phyloP scores from a whole-genome alignment of 1,140 invertebrate genomes.

The Hyles vespertilio region DNA sequence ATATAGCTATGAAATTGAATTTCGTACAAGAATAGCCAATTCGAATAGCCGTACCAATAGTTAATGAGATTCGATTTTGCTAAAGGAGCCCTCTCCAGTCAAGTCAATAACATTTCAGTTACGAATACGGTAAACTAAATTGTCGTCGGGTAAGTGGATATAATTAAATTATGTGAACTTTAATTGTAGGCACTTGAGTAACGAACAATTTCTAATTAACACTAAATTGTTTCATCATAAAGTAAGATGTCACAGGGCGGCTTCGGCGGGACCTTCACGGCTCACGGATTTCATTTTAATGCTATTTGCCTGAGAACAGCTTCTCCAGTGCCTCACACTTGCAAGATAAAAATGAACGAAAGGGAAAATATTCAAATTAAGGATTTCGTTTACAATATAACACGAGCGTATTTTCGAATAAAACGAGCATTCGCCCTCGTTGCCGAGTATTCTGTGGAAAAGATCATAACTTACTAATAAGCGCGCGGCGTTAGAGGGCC shows the following conservation, averaged over 20 bases:
- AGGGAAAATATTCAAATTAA: constrained; percentile 8
- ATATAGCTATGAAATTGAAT: no score
- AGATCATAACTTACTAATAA: constrained; percentile 5
- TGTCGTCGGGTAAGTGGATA: constrained; percentile 1
- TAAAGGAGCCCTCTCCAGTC: neutral
- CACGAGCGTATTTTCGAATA: constrained; percentile 1
- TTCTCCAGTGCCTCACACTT: neutral
- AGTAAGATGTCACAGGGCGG: neutral
- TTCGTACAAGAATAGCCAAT: no score
- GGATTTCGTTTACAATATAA: constrained; percentile 4
- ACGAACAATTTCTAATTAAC: constrained; percentile 1
- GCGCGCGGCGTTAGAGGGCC: neutral
- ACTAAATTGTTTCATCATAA: constrained; percentile 6
- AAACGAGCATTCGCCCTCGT: neutral
- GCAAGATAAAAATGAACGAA: neutral
- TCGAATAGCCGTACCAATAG: no score
- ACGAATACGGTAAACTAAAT: constrained; percentile 2
- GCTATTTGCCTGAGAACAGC: constrained; percentile 3
- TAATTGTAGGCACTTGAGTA: constrained; percentile 4
- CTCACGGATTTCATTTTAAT: constrained; percentile 4
- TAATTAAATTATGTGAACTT: constrained; percentile 7
- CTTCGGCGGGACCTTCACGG: neutral
- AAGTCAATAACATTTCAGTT: constrained; percentile 7
- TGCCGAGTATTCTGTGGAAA: neutral
- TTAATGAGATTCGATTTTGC: neutral